phyloP scores from a whole-genome alignment of 2,113 vertebrate species.

The Loxodonta africana region DNA sequence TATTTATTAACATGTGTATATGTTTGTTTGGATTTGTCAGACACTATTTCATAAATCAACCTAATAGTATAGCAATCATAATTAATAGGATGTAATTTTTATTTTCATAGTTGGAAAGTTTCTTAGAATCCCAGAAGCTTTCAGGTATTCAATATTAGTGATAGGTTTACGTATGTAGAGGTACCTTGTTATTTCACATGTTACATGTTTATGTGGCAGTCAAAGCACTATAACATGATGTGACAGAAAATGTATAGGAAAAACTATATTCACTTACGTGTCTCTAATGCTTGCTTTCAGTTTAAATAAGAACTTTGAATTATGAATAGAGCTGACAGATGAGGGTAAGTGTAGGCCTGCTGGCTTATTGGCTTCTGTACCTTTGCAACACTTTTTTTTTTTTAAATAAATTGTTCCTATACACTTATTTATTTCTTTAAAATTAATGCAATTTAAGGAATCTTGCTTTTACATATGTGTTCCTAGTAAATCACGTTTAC shows the following conservation, averaged over 20 bases:
- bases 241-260: constrained; percentile 83
- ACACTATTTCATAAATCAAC: neutral
- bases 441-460: neutral
- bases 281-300: constrained; percentile 75
- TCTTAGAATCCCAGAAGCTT: neutral
- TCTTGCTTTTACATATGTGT: neutral
- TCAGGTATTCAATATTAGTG: neutral
- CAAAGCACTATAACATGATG: constrained; percentile 66
- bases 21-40: neutral
- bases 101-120: neutral
- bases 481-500: constrained; percentile 50
- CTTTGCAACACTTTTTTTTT: neutral
- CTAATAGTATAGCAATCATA: neutral
- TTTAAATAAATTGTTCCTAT: neutral
- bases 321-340: constrained; percentile 69
- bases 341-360: neutral
- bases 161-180: neutral
- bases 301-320: constrained; percentile 67
- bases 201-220: neutral
- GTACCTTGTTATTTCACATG: constrained; percentile 49
- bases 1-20: neutral
- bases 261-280: constrained; percentile 75
- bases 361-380: neutral
- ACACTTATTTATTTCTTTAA: constrained; percentile 19
- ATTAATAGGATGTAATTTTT: neutral